These are phyloP conservation scores for Cyprinodon diabolis DNA, from an alignment of 2,797 vertebrate genomes.

Conservation along the genomic window DNA sequence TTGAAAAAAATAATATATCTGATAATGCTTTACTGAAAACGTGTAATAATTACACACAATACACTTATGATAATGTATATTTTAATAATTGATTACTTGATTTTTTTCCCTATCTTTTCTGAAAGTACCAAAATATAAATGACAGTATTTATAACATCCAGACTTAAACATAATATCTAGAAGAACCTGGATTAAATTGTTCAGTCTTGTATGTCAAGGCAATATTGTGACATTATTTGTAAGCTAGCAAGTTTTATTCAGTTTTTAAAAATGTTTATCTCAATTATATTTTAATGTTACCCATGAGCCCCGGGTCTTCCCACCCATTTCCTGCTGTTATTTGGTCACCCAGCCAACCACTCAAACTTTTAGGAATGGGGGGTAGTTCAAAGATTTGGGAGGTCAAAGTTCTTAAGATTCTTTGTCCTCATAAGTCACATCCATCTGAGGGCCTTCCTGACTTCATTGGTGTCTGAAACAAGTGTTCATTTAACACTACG, in stretches of 20 bases:
- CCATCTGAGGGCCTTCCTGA: conserved; percentile 44
- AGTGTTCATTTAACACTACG: conserved; percentile 27
- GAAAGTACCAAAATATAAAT: not conserved
- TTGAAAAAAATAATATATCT: too few species aligned
- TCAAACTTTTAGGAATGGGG: conserved; percentile 17
- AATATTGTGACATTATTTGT: not conserved
- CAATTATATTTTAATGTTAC: not conserved
- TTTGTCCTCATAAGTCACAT: conserved; percentile 53
- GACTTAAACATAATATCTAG: not conserved
- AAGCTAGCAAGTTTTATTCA: not conserved
- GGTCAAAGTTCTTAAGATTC: conserved; percentile 58
- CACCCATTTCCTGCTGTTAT: conserved; percentile 16
- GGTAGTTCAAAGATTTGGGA: conserved; percentile 30
- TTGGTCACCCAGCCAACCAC: conserved; percentile 23
- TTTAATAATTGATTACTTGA: not conserved
- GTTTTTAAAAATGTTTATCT: not conserved
- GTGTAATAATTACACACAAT: too few species aligned
- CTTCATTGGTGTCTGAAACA: conserved; percentile 35
- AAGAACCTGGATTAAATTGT: not conserved
- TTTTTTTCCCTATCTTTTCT: not conserved
- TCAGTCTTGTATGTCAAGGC: not conserved
- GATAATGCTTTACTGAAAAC: too few species aligned
- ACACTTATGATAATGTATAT: not conserved
- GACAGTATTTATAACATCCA: not conserved
- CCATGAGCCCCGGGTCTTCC: conserved; percentile 4